These are phyloP conservation scores for Papilio gigon DNA, from an alignment of 2,888 invertebrate species.

Conservation along the genomic window DNA sequence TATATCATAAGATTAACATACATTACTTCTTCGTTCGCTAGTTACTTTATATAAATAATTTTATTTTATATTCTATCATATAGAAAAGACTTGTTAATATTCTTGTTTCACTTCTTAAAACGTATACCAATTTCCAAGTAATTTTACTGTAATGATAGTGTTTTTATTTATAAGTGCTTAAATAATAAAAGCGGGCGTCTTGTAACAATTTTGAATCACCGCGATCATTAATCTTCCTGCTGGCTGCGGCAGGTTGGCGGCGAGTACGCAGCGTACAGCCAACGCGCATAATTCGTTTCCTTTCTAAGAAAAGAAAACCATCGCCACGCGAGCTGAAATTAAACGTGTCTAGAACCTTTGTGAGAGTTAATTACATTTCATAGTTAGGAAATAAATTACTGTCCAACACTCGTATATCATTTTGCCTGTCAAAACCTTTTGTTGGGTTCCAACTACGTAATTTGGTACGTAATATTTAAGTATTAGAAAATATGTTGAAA, in stretches of 20 bases:
- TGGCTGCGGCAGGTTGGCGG: constrained; percentile 37
- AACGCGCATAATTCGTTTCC: constrained; percentile 33
- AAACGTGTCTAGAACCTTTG: constrained; percentile 43
- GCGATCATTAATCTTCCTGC: constrained; percentile 38
- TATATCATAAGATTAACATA: too few relatives aligned
- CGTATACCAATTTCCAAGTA: neutral
- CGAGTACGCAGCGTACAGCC: constrained; percentile 25
- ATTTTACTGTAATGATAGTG: constrained; percentile 28
- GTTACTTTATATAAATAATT: too few relatives aligned
- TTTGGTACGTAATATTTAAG: too few relatives aligned
- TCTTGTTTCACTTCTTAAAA: neutral
- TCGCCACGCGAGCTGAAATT: constrained; percentile 34
- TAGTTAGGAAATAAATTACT: constrained; percentile 20
- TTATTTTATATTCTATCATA: neutral
- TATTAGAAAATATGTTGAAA: neutral
- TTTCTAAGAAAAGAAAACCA: constrained; percentile 43
- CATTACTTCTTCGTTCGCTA: neutral
- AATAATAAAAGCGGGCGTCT: constrained; percentile 3
- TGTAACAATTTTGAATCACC: constrained; percentile 31
- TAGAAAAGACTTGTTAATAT: neutral
- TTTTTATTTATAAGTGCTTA: constrained; percentile 28
- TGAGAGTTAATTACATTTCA: constrained; percentile 25
- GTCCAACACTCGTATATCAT: constrained; percentile 8
- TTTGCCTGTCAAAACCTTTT: constrained; percentile 7
- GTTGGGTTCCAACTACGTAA: neutral